Evolutionary conservation across 1,140 invertebrate species (phyloP), one percentile per base, ranked within the genome.

Genomic region (Danaus plexippus): DNA sequence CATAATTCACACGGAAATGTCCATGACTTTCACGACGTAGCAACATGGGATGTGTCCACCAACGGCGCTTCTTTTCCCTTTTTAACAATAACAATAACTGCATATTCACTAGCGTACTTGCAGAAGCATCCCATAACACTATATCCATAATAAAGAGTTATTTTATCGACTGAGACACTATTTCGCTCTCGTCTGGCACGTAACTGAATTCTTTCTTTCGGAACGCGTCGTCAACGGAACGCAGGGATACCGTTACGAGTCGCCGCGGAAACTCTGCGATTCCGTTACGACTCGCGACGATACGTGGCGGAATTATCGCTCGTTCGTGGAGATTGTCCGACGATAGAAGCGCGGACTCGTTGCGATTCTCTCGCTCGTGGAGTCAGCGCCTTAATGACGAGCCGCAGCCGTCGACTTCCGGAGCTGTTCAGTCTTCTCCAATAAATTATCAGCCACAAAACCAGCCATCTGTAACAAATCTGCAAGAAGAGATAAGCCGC

Each of bases 261-360:
- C 55, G 55, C 54, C 18, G 54, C 48, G 54, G 54, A 51, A 42
- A 50, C 48, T n/a, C 42, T 50, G 54, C 41, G 54, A 57, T 57
- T 57, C 54, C 48, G 54, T 57, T 43, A 57, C 48, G 48, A 50
- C 13, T 57, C 47, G 54, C 41, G 47, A 57, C 54, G 47, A 57
- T 57, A 57, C 47, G 53, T 32, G 46, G 53, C 46, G 45, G 46
- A 48, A 55, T 55, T 44, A 55, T 55, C 53, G 53, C 53, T 55
- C 53, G 11, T 55, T 47, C 53, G 45, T 55, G 53, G 53, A 55
- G 45, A 55, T 55, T 55, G 11, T 46, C 53, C 45, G 45, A 55
- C 53, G 53, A 55, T 42, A 55, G n/a, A 48, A 55, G 53, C 11
- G 53, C 46, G 53, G 53, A 55, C 45, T 57, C 55, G 46, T 15